Percentiles rank a stretch among this genome's conserved stretches.
Conservation (phyloP, 2,113 vertebrate genomes). For the Crotophaga sulcirostris region DNA sequence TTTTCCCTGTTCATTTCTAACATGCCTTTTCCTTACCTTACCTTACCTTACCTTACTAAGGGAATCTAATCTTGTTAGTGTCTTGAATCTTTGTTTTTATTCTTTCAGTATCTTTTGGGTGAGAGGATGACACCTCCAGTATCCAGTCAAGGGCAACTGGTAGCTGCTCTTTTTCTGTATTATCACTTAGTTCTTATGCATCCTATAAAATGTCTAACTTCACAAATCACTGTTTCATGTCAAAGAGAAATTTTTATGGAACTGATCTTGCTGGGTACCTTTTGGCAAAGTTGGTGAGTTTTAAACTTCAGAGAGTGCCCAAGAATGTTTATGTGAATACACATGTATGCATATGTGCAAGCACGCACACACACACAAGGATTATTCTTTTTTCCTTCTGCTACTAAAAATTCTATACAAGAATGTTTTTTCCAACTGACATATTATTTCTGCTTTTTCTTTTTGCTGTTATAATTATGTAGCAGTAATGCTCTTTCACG, state of each 20-base stretch:
- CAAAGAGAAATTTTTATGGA: neutral
- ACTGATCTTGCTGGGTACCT: neutral
- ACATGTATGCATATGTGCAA: neutral
- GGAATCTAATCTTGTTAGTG: neutral
- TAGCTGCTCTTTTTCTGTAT: neutral
- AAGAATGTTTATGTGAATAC: accelerated
- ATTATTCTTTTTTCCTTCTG: neutral
- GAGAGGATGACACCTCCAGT: neutral
- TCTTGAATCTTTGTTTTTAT: neutral
- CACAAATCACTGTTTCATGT: neutral
- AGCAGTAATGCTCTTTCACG: neutral
- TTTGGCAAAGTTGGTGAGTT: neutral
- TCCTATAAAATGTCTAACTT: neutral
- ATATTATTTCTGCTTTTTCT: neutral
- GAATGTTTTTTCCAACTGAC: neutral
- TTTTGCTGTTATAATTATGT: neutral
- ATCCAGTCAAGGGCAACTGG: neutral
- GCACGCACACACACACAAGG: neutral
- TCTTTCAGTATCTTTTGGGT: neutral
- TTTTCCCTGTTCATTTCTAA: neutral
- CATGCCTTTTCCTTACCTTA: no score
- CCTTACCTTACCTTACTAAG: neutral
- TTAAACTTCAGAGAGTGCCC: neutral
- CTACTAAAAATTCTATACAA: neutral
- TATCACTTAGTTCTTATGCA: neutral